phyloP scores from a whole-genome alignment of 2,888 invertebrate species.

The Phaonia tiefii region DNA sequence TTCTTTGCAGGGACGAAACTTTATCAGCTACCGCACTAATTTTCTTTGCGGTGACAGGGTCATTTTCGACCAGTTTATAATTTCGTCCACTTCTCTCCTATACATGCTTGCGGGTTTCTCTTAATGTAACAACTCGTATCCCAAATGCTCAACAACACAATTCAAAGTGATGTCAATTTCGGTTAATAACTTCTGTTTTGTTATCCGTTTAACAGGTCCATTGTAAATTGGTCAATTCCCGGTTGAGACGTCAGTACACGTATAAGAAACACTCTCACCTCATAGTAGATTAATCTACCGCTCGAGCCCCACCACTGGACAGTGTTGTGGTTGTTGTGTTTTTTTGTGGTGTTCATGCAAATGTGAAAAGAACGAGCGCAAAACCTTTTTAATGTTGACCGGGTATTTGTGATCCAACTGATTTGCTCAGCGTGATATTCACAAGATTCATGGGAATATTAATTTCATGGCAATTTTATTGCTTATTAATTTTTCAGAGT shows the following conservation, averaged over 20 bases:
- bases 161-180: too few species aligned
- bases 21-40: too few species aligned
- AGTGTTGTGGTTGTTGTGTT: constrained; percentile 29
- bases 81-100: too few species aligned
- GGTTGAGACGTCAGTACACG: background rate
- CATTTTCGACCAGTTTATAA: too few species aligned
- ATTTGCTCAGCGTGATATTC: constrained; percentile 72
- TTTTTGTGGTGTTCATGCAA: constrained; percentile 14
- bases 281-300: too few species aligned
- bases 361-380: constrained; percentile 10
- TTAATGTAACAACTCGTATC: too few species aligned
- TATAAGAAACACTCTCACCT: background rate
- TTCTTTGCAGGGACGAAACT: too few species aligned
- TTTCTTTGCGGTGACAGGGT: too few species aligned
- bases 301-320: constrained; percentile 5
- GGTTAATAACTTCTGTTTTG: constrained; percentile 10
- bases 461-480: constrained; percentile 81
- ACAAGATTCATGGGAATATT: constrained; percentile 79
- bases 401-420: constrained; percentile 66
- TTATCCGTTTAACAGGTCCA: constrained; percentile 13
- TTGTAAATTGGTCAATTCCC: constrained; percentile 14
- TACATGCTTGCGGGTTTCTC: too few species aligned
- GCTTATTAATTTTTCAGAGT: constrained; percentile 77
- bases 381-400: constrained; percentile 66
- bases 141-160: too few species aligned